Base-by-base conservation (phyloP, 1,140 invertebrate species). In the Hetaerina americana region DNA sequence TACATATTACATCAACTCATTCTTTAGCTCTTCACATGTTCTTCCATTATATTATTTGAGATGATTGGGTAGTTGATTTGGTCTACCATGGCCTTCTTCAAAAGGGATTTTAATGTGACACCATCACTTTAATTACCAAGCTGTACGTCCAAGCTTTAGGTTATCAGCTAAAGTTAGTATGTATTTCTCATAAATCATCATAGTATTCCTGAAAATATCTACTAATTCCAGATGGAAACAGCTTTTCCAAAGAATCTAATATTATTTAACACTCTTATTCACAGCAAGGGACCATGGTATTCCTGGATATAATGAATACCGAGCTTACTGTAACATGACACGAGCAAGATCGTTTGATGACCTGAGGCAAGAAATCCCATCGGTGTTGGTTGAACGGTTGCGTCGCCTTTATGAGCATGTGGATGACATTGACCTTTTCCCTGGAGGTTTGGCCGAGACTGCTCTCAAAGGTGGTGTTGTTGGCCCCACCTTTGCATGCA, bases 271-370 rank as follows among this genome's bases (percentile, higher is more conserved):
- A n/a, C n/a, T n/a, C 25, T 15, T 74, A 66, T 72, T 73, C 69
- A 10, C 69, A 73, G 86, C 81, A 0, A 75, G 87, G 29, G 88
- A 89, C 76, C 87, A 89, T 75, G 87, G 87, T 8, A 77, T 89
- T 18, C 82, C 83, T 67, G 81, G 84, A n/a, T 90, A 90, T 76
- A 89, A 87, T 73, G 80, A 83, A 26, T 88, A 87, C 77, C 76
- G 89, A 40, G 79, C 76, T 8, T 71, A 82, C 1, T 88, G 87
- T 77, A 85, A 86, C 73, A 74, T 88, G 72, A 82, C 79, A 12
- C 76, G 78, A 70, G 86, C 85, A 0, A 76, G 71, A 18, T 79
- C 75, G 8, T 89, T 87, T 77, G 81, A 84, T 66, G 87, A 87
- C 74, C 78, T 89, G 0, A 75, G 76, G n/a, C 75, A 77, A 6